Percentiles rank a stretch among this genome's conserved stretches.
These are phyloP conservation scores for Pachydiplax longipennis DNA, from an alignment of 2,888 invertebrate genomes.

Conservation along the genomic window DNA sequence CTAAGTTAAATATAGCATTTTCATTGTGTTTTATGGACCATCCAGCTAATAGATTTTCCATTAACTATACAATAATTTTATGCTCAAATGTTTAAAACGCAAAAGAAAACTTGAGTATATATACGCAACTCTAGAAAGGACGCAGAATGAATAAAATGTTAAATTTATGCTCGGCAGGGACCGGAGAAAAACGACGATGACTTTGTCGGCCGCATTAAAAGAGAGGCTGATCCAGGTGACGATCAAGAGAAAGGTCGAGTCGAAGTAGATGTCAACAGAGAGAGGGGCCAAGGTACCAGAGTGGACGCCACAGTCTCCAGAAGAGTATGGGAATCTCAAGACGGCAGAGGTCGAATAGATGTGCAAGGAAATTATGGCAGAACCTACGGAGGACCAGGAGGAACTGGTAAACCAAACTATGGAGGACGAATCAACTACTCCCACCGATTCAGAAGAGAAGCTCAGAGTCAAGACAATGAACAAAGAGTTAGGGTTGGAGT, in stretches of 20 bases:
- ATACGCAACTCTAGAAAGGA: too few species aligned
- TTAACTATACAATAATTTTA: too few species aligned
- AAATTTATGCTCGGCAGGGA: background rate
- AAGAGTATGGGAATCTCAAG: constrained; percentile 38
- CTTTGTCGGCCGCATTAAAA: background rate
- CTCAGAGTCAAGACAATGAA: background rate
- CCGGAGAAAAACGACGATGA: background rate
- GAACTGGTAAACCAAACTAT: background rate
- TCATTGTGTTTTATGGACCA: too few species aligned
- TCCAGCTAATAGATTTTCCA: too few species aligned
- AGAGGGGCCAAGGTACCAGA: constrained; percentile 28
- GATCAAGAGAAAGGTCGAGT: background rate
- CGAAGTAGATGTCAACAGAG: constrained; percentile 19
- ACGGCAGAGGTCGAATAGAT: constrained; percentile 43
- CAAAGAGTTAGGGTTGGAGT: background rate
- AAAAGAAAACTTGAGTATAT: too few species aligned
- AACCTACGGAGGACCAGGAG: constrained; percentile 12
- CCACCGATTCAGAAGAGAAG: background rate
- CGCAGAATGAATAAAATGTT: too few species aligned
- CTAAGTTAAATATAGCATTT: too few species aligned
- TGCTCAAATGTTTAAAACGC: too few species aligned
- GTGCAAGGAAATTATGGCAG: constrained; percentile 43
- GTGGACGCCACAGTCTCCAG: constrained; percentile 40
- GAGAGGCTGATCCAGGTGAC: background rate
- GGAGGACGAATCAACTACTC: background rate